Evolutionary conservation across 2,888 invertebrate species (phyloP), one percentile per base, ranked within the genome.

Genomic region (Steinernema scapterisci): DNA sequence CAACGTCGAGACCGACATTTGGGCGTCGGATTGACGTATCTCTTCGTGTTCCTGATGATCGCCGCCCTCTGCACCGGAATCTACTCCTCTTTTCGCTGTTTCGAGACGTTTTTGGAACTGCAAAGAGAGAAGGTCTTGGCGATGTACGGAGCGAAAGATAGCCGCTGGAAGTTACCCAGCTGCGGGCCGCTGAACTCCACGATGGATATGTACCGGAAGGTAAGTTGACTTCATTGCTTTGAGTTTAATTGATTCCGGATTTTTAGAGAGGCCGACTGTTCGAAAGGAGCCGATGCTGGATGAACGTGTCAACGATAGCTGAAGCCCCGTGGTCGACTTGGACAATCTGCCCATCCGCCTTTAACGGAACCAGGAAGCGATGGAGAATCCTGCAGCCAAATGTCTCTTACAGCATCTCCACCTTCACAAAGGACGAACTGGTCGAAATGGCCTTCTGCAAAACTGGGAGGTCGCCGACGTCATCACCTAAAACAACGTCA

Each of bases 201-300:
- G 25, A 63, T 63, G 63, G 38, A 63, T 13, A 63, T 63, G 63
- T 63, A 63, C 31, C 63, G 63, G 16, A 63, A 63, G 63, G 63
- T 21, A 13, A 54, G 21, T 21, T n/a, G n/a, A n/a, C n/a, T 23
- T 21, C 3, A 31, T 31, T 11, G 16, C 13, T 25, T 27, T 31
- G 6, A 21, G 16, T 6, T 31, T 6, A 25, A 23, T 5, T 48
- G 48, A 13, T 21, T 38, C 38, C 9, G 5, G 5, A 38, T 38
- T 63, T 63, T 31, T 31, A 63, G 63, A 63, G 63, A 63, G 63
- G 63, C 9, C 23, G 16, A 16, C 27, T 63, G 63, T 63, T 31
- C 31, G 63, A 63, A 25, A 9, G n/a, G 16, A 31, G 63, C n/a
- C 11, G 27, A 27, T 63, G 63, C n/a, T 6, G 16, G 16, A 27